Conservation (phyloP, 2,113 vertebrate species). For the Peromyscus californicus region DNA sequence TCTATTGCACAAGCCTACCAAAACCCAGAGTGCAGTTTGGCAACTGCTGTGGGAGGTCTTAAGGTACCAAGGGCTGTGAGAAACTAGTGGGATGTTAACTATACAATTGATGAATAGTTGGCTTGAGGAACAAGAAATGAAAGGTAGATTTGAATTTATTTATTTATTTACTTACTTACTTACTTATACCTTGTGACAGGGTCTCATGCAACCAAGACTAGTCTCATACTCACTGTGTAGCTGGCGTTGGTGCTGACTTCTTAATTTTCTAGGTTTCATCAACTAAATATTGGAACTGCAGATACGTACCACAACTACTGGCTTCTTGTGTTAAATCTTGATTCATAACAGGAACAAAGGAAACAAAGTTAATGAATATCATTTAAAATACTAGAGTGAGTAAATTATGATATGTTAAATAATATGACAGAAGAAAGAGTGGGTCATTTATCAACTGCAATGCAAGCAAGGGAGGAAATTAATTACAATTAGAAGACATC, state of each 20-base stretch:
- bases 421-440: background rate
- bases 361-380: background rate
- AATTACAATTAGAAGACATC: background rate
- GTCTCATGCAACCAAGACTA: background rate
- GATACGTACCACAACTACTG: background rate
- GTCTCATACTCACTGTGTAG: background rate
- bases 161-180: background rate
- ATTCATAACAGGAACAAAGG: background rate
- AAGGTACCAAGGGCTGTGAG: fast-evolving
- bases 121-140: fast-evolving
- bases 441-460: background rate
- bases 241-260: too few relatives aligned
- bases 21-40: background rate
- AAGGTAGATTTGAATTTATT: background rate
- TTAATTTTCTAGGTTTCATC: background rate
- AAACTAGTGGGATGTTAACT: fast-evolving
- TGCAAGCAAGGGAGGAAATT: background rate
- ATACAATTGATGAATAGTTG: too few relatives aligned
- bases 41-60: background rate
- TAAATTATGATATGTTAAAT: background rate
- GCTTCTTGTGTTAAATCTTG: background rate
- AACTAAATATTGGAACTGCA: background rate
- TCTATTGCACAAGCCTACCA: background rate
- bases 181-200: background rate
- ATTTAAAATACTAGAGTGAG: background rate